These are phyloP conservation scores for Ferdinandea cuprea DNA, from an alignment of 2,888 invertebrate genomes.

Conservation along the genomic window DNA sequence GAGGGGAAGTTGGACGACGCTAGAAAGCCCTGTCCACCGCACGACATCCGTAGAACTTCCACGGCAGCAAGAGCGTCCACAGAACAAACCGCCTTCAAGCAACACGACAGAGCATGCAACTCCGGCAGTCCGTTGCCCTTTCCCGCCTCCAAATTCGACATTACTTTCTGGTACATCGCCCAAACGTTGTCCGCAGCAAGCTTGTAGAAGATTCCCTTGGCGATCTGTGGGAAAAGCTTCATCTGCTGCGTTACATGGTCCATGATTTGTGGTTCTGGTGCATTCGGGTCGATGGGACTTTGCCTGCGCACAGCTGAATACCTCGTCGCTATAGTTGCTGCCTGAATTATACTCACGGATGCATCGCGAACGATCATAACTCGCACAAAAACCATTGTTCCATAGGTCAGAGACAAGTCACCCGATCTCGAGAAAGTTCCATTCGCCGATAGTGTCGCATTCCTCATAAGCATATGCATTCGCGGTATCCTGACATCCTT, in stretches of 20 bases:
- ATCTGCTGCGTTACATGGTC: slow-evolving; percentile 97
- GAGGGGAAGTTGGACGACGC: slow-evolving; percentile 91
- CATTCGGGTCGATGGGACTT: slow-evolving; percentile 90
- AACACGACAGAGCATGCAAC: slow-evolving; percentile 93
- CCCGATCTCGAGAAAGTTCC: slow-evolving; percentile 92
- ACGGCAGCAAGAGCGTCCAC: slow-evolving; percentile 89
- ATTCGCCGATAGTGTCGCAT: slow-evolving; percentile 94
- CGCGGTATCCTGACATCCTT: slow-evolving; percentile 93
- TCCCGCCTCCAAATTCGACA: slow-evolving; percentile 89
- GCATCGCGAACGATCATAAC: slow-evolving; percentile 92
- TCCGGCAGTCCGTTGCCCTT: slow-evolving; percentile 91
- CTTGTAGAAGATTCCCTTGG: slow-evolving; percentile 91
- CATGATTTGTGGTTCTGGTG: slow-evolving; percentile 93
- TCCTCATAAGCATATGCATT: slow-evolving; percentile 95
- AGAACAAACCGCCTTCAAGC: slow-evolving; percentile 93
- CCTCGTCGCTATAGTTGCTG: slow-evolving; percentile 94
- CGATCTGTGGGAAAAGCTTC: slow-evolving; percentile 93
- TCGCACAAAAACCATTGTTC: slow-evolving; percentile 94
- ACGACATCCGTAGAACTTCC: slow-evolving; percentile 93
- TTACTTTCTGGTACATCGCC: slow-evolving; percentile 91
- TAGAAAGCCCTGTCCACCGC: slow-evolving; percentile 98
- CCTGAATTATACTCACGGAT: slow-evolving; percentile 90
- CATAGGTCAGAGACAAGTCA: slow-evolving; percentile 92
- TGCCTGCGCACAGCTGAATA: slow-evolving; percentile 95
- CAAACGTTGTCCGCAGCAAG: slow-evolving; percentile 90